Evolutionary conservation across 2,888 invertebrate genomes (phyloP).

Genomic region (Alitta virens): DNA sequence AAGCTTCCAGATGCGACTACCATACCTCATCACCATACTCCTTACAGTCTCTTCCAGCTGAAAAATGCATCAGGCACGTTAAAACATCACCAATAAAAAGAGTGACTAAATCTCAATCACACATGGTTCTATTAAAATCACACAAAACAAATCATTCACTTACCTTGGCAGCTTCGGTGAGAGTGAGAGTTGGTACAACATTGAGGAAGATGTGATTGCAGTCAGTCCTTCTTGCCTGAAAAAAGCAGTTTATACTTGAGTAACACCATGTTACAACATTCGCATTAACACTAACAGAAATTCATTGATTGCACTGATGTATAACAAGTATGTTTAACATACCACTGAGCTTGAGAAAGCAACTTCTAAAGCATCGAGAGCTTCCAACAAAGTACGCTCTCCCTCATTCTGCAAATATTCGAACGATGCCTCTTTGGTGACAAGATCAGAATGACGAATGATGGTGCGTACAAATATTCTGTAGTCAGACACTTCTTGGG

Average conservation of each 20-base stretch:
- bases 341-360: constrained; percentile 87
- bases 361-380: constrained; percentile 97
- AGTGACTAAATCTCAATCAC: no score
- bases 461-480: constrained; percentile 97
- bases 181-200: constrained; percentile 92
- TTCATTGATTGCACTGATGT: no score
- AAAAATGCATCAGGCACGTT: not conserved
- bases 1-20: constrained; percentile 84
- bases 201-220: constrained; percentile 99
- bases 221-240: constrained; percentile 70
- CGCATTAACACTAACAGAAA: no score
- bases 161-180: constrained; percentile 91
- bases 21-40: constrained; percentile 94
- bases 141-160: constrained; percentile 15
- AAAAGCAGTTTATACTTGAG: not conserved
- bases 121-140: no score
- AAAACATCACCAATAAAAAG: not conserved
- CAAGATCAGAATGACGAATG: constrained; percentile 93
- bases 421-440: constrained; percentile 97
- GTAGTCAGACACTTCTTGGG: constrained; percentile 89
- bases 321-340: not conserved
- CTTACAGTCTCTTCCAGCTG: constrained; percentile 94
- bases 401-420: constrained; percentile 98
- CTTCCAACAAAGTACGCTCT: constrained; percentile 89
- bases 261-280: no score